Conservation (phyloP, 2,888 invertebrate species). For the Bombylius major region DNA sequence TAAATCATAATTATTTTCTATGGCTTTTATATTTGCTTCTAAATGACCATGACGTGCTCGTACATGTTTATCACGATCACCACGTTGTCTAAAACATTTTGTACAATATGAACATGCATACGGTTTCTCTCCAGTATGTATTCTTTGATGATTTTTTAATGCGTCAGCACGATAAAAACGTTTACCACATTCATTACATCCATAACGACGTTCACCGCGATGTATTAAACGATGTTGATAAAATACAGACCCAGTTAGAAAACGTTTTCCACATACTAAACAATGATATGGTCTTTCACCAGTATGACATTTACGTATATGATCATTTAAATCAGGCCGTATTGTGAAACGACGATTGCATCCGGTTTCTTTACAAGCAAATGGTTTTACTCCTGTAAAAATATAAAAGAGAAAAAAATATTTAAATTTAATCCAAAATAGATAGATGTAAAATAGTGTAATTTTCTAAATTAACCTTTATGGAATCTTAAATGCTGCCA, state of each 20-base stretch:
- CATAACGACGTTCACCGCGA: conserved; percentile 49
- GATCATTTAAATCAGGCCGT: conserved; percentile 49
- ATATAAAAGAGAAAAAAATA: not conserved
- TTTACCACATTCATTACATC: conserved; percentile 49
- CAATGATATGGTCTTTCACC: conserved; percentile 51
- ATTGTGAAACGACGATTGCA: conserved; percentile 50
- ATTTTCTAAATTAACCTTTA: conserved; percentile 35
- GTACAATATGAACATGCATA: conserved; percentile 42
- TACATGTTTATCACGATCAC: conserved; percentile 45
- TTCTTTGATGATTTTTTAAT: conserved; percentile 47
- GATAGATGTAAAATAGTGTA: no score
- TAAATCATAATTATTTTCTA: not conserved
- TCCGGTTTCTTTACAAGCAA: conserved; percentile 46
- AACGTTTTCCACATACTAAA: conserved; percentile 46
- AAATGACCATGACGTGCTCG: conserved; percentile 40
- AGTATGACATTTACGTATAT: conserved; percentile 50
- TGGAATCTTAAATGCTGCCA: conserved; percentile 55
- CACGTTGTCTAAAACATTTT: conserved; percentile 43
- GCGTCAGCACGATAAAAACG: conserved; percentile 52
- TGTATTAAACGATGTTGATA: conserved; percentile 51
- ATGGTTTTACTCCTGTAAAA: conserved; percentile 45
- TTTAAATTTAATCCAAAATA: no score
- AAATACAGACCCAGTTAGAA: conserved; percentile 49
- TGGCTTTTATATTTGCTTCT: conserved; percentile 23
- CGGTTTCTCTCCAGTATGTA: conserved; percentile 47